These are phyloP conservation scores for Agrotis ipsilon DNA, from an alignment of 2,888 invertebrate species.

Conservation along the genomic window DNA sequence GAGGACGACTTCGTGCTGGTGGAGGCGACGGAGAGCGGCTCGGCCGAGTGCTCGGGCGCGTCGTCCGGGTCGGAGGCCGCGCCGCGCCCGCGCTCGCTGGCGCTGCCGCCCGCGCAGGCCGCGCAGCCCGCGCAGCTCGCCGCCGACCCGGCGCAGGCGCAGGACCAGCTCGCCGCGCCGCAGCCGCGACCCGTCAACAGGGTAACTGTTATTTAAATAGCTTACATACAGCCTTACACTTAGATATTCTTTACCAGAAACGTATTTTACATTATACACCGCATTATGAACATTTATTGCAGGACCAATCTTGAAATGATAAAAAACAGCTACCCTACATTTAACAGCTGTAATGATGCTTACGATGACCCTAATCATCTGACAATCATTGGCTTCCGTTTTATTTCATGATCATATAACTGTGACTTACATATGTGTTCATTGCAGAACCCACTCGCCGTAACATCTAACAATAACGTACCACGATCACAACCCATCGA, in stretches of 20 bases:
- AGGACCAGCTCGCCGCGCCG: slow-evolving; percentile 7
- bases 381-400: slow-evolving; percentile 2
- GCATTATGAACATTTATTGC: no score
- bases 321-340: no score
- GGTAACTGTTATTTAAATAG: slow-evolving; percentile 18
- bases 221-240: not conserved
- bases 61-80: slow-evolving; percentile 85
- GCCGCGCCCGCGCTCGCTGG: slow-evolving; percentile 84
- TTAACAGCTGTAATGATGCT: no score
- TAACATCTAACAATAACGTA: slow-evolving; percentile 85
- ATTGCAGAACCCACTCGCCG: slow-evolving; percentile 82
- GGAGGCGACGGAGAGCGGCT: slow-evolving; percentile 92
- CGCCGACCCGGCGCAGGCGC: not conserved
- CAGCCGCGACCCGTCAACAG: slow-evolving; percentile 30
- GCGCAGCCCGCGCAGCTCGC: slow-evolving; percentile 17
- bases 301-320: no score
- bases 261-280: no score
- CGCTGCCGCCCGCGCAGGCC: slow-evolving; percentile 69
- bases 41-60: slow-evolving; percentile 84
- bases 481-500: slow-evolving; percentile 97
- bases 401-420: slow-evolving; percentile 23
- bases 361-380: no score
- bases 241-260: no score
- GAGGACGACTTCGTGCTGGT: slow-evolving; percentile 97
- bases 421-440: slow-evolving; percentile 53